Base-by-base conservation (phyloP, 2,888 invertebrate species). In the Limnephilus rhombicus region DNA sequence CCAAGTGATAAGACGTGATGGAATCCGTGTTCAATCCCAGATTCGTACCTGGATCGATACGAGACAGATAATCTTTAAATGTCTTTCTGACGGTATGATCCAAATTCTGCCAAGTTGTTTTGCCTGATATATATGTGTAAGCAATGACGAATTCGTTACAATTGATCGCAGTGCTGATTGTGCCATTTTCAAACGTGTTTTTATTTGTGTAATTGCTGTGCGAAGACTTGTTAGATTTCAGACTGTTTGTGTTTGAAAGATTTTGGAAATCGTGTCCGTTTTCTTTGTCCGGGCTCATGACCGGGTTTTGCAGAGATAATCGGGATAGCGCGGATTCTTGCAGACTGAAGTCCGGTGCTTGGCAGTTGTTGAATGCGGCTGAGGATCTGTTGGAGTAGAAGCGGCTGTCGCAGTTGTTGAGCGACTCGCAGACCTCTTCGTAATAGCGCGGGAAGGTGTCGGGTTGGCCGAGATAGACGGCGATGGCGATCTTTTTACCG, bases 31-130 rank as follows among this genome's bases (percentile, higher is more conserved):
- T 97, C 92, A 98, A 95, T 3, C 99, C 99, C 92, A 99, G 96
- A 95, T 98, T 98, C 86, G 98, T 98, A 29, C 98, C 98, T 0
- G 99, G 98, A 96, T 99, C 99, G 94, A 99, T 98, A 94, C 99
- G 97, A 85, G 98, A 97, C 91, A 99, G 97, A 95, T 99, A 99
- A 94, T 99, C 99, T 95, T 99, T 99, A 95, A 99, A 99, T 90
- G 98, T 98, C 95, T 98, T 98, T 94, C 98, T 97, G 93, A 99
- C 98, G 94, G 98, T 98, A 94, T 98, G 98, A 95, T 99, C 99
- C 94, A 99, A 96, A 94, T 98, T 98, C 95, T 99, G 98, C 99
- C 99, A 99, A 92, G 98, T 98, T 0, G 99, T 99, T 95, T 99
- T 98, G 92, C 98, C 98, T 94, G 98, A 98, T 93, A 99, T 98